These are phyloP conservation scores for Hipposideros larvatus DNA, from an alignment of 2,797 vertebrate species.

Conservation along the genomic window DNA sequence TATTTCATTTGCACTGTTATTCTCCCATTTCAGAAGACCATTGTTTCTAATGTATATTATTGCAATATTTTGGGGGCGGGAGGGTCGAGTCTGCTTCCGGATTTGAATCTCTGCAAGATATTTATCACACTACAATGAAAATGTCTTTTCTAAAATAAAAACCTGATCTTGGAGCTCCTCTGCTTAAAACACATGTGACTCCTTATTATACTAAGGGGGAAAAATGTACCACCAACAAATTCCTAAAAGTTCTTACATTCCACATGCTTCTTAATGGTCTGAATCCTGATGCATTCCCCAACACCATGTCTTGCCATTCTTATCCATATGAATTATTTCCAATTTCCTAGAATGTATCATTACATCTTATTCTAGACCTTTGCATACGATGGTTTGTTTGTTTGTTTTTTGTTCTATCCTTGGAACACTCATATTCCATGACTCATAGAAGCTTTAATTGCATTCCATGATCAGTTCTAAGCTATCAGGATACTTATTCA, in stretches of 20 bases:
- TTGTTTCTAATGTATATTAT: not conserved
- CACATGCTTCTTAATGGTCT: not conserved
- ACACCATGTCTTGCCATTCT: not conserved
- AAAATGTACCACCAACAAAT: not conserved
- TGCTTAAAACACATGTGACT: not conserved
- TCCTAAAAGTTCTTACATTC: not conserved
- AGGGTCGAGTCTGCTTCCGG: not conserved
- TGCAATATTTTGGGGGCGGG: not conserved
- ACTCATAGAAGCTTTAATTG: not conserved
- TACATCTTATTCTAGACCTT: not conserved
- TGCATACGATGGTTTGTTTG: not conserved
- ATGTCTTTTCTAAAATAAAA: not conserved
- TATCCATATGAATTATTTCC: not conserved
- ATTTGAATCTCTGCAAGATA: not conserved
- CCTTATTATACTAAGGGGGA: not conserved
- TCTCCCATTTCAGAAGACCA: not conserved
- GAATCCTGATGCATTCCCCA: not conserved
- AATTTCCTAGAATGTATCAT: not conserved
- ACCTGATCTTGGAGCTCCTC: not conserved
- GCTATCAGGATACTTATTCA: not conserved
- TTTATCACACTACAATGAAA: not conserved
- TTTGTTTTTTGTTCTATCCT: not conserved
- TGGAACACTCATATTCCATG: not conserved
- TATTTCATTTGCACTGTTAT: not conserved
- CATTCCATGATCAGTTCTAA: not conserved